Conservation (phyloP, 2,888 invertebrate species). For the Melipona bicolor region DNA sequence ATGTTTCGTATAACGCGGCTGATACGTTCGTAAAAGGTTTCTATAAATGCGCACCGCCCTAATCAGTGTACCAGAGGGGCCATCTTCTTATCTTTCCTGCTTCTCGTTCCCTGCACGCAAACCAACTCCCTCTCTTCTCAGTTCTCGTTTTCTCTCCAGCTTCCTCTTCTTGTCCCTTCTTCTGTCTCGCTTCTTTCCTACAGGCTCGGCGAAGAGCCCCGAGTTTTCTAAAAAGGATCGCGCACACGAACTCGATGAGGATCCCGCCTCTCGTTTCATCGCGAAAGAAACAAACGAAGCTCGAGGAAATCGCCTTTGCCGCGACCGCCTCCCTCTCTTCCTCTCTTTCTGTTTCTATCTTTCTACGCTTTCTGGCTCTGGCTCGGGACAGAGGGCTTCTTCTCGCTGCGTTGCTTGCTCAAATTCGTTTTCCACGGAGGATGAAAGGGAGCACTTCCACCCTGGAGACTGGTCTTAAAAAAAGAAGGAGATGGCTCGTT, state of each 20-base stretch:
- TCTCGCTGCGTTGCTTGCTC: conserved; percentile 17
- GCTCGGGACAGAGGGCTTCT: background rate
- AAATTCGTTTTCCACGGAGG: conserved; percentile 62
- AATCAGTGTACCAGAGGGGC: conserved; percentile 65
- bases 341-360: background rate
- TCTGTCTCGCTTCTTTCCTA: conserved; percentile 15
- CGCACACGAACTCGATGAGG: conserved; percentile 19
- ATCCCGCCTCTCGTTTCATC: conserved; percentile 60
- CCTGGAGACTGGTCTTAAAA: conserved; percentile 25
- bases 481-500: conserved; percentile 37
- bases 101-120: background rate
- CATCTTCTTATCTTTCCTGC: conserved; percentile 54
- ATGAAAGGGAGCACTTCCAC: conserved; percentile 63
- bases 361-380: background rate
- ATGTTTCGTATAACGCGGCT: background rate
- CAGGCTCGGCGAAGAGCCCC: conserved; percentile 35
- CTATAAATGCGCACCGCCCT: conserved; percentile 53
- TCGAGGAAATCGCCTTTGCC: conserved; percentile 68
- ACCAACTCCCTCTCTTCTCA: background rate
- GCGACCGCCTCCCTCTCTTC: conserved; percentile 16
- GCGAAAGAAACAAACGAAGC: conserved; percentile 71
- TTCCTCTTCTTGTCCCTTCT: too few species aligned
- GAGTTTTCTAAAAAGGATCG: conserved; percentile 22
- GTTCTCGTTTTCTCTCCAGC: background rate
- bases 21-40: background rate